Conservation (phyloP, 1,140 invertebrate species). For the Cherax quadricarinatus region DNA sequence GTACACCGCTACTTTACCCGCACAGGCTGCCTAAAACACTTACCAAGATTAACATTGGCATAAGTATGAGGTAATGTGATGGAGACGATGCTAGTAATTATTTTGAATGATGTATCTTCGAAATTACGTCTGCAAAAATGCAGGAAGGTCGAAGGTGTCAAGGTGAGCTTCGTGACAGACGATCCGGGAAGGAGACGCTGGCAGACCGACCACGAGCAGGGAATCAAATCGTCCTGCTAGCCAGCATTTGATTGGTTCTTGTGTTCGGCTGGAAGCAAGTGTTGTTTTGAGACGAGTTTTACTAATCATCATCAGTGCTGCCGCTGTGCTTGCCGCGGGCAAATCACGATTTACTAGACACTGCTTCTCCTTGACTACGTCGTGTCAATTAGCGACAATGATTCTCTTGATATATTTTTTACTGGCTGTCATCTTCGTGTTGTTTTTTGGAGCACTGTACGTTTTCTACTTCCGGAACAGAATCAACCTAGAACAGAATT, state of each 20-base stretch:
- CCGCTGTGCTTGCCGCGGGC: background rate
- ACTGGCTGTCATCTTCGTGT: background rate
- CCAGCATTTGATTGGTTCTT: conserved; percentile 18
- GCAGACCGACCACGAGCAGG: background rate
- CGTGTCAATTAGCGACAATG: background rate
- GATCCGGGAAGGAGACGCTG: background rate
- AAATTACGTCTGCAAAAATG: background rate
- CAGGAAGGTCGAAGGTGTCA: background rate
- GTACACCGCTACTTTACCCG: background rate
- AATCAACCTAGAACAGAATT: background rate
- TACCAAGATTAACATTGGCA: background rate
- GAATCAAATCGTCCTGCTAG: conserved; percentile 14
- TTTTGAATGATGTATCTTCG: background rate
- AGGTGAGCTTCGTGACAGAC: background rate
- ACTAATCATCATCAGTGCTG: background rate
- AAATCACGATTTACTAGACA: background rate
- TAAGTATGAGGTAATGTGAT: background rate
- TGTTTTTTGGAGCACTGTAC: conserved; percentile 25
- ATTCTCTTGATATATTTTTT: background rate
- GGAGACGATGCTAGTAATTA: background rate
- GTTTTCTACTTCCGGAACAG: conserved; percentile 27
- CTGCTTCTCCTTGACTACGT: background rate
- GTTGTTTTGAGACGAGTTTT: background rate
- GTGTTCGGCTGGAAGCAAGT: conserved; percentile 1
- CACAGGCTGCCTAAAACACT: background rate